Percentiles rank a stretch among this genome's conserved stretches.
Conservation (phyloP, 2,888 invertebrate genomes). For the Villa cingulata region DNA sequence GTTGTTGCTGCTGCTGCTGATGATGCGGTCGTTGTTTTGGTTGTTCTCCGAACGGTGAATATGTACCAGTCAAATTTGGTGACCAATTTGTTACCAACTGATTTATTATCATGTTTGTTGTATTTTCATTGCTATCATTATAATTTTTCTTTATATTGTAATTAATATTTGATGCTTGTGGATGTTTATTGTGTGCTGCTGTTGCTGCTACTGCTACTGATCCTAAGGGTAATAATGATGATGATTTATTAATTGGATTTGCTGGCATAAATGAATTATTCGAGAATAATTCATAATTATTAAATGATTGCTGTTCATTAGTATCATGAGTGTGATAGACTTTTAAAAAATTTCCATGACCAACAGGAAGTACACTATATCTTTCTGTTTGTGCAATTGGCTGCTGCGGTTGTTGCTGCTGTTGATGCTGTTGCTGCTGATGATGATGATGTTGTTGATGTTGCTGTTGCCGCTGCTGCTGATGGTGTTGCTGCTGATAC, state of each 20-base stretch:
- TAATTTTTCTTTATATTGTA: conserved; percentile 1
- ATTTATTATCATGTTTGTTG: conserved; percentile 30
- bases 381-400: conserved; percentile 24
- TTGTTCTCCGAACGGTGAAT: conserved; percentile 26
- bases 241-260: conserved; percentile 1
- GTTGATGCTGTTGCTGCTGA: neutral
- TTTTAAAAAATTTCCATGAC: conserved; percentile 33
- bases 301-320: conserved; percentile 19
- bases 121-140: conserved; percentile 13
- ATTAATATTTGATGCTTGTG: neutral
- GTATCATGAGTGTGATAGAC: conserved; percentile 26
- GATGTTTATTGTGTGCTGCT: neutral
- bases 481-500: too few species aligned
- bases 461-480: too few species aligned
- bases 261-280: conserved; percentile 24
- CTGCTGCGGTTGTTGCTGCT: neutral
- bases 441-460: too few species aligned
- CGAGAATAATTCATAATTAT: conserved; percentile 33
- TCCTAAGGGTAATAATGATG: neutral
- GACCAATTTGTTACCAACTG: conserved; percentile 34
- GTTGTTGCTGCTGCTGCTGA: conserved; percentile 8
- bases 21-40: conserved; percentile 11
- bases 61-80: conserved; percentile 29
- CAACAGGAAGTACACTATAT: conserved; percentile 32
- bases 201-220: neutral